Evolutionary conservation across 2,797 vertebrate species (phyloP), one percentile per base, ranked within the genome.

Genomic region (Staurois parvus): DNA sequence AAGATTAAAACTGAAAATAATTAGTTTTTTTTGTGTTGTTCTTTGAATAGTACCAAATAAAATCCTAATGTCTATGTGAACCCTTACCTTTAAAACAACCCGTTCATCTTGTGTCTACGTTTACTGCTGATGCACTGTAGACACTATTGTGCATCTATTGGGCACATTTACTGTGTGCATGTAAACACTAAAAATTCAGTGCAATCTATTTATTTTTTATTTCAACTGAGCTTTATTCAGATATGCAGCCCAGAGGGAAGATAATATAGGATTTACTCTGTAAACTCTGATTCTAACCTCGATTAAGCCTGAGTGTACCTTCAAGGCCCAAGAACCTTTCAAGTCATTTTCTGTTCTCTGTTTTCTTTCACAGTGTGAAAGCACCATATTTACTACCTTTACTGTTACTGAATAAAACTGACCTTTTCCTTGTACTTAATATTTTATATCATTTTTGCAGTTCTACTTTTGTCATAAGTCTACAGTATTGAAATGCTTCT

Each of bases 261-360:
- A 85, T 81, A 70, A 81, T 76, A 76, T 62, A 76, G 48, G 72
- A 81, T 81, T 85, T 76, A 81, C 78, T 85, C 70, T 66, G 73
- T 81, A 81, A 81, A 85, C 78, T 76, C 80, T 76, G 64, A 80
- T 76, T 85, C 79, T 81, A 48, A 85, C 84, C 84, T 85, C 72
- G 48, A 81, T 85, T 81, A 81, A 76, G 40, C 34, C 30, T 64
- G 48, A 81, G 59, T 70, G 48, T 48, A 64, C 66, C 79, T 85
- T 72, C 30, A 81, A 76, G 72, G 73, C 78, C 79, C 28, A 59
- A 74, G 45, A 81, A 85, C 84, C 79, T 81, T 85, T 85, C 72
- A 85, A 85, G 72, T 72, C 79, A 76, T 85, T 70, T 76, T 81
- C 78, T 81, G 77, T 48, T 80, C 72, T 81, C 42, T 81, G 72